Conservation (phyloP, 1,140 invertebrate genomes). For the Papilio aristodemus region DNA sequence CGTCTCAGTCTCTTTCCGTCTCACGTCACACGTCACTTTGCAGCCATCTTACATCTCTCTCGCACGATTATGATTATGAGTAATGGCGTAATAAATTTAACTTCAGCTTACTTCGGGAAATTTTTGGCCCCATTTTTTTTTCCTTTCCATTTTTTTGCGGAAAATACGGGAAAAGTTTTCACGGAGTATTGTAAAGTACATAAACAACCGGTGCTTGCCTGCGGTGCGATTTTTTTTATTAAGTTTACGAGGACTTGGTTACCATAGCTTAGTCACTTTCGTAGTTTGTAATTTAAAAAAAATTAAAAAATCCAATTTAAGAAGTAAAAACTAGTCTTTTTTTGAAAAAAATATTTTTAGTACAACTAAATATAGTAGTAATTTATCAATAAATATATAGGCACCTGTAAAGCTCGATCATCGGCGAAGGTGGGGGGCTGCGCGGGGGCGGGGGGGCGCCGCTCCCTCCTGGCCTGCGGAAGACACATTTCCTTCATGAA, state of each 20-base stretch:
- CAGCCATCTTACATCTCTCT: constrained; percentile 40
- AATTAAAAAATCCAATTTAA: too few relatives aligned
- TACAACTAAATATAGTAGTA: too few relatives aligned
- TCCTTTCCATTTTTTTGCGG: constrained; percentile 37
- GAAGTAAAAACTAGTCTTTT: too few relatives aligned
- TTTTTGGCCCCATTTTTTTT: constrained; percentile 45
- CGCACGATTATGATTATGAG: constrained; percentile 64
- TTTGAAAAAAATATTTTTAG: too few relatives aligned
- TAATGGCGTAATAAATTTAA: constrained; percentile 66
- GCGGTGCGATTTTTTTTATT: constrained; percentile 54
- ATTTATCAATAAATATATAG: neutral
- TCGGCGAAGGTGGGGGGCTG: constrained; percentile 22
- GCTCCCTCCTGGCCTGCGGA: constrained; percentile 17
- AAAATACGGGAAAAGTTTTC: constrained; percentile 57
- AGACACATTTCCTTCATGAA: neutral
- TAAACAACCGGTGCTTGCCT: constrained; percentile 49
- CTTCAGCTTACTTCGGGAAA: constrained; percentile 53
- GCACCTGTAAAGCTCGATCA: constrained; percentile 30
- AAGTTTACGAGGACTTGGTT: constrained; percentile 8
- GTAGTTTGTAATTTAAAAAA: neutral
- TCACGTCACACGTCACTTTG: constrained; percentile 39
- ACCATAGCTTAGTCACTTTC: neutral
- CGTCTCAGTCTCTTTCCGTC: constrained; percentile 38
- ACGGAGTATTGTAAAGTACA: constrained; percentile 52
- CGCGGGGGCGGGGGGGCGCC: neutral